A percentile compares a stretch with the other conserved stretches of the same genome.
These are phyloP conservation scores for Gadus chalcogrammus DNA, from an alignment of 2,113 vertebrate genomes.

Conservation along the genomic window DNA sequence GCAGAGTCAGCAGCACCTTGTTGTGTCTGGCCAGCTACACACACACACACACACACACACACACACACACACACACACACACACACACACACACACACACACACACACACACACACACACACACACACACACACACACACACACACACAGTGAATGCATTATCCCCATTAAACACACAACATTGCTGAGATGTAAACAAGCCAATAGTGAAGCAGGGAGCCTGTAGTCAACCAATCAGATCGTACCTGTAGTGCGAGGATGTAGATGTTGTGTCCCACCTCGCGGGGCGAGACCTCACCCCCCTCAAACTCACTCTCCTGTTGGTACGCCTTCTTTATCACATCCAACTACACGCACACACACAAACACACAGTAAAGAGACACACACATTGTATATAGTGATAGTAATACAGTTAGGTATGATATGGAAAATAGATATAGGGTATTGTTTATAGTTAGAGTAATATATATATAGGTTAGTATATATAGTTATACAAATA, in stretches of 20 bases:
- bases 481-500: too few relatives aligned
- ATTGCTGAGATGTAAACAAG: too few relatives aligned
- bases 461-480: too few relatives aligned
- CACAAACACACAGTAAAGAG: too few relatives aligned
- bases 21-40: conserved; percentile 90
- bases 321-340: conserved; percentile 93
- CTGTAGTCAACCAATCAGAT: neutral
- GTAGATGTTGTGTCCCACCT: conserved; percentile 98
- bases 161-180: too few relatives aligned
- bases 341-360: conserved; percentile 78
- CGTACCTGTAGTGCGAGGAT: conserved; percentile 92
- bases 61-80: conserved; percentile 11
- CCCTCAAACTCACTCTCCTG: conserved; percentile 89
- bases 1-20: conserved; percentile 83
- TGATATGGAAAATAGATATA: neutral
- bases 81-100: too few relatives aligned
- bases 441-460: too few relatives aligned
- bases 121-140: too few relatives aligned
- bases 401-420: neutral
- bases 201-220: too few relatives aligned
- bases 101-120: too few relatives aligned
- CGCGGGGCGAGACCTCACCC: conserved; percentile 84
- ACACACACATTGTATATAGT: neutral
- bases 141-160: too few relatives aligned
- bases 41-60: too few relatives aligned